These are phyloP conservation scores for Coremacera marginata DNA, from an alignment of 2,888 invertebrate genomes.

Conservation along the genomic window DNA sequence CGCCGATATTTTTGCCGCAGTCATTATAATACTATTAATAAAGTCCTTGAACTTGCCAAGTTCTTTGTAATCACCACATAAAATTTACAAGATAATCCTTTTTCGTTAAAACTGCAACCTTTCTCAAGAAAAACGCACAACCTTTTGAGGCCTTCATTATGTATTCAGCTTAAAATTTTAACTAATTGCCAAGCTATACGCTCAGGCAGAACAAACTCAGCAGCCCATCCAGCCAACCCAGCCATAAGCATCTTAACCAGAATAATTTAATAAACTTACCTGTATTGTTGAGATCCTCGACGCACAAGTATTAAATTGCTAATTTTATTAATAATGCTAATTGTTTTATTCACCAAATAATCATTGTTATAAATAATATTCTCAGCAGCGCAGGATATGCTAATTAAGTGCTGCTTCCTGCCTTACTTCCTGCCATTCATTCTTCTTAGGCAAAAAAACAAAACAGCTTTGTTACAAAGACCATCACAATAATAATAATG, in stretches of 20 bases:
- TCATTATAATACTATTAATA: too few relatives aligned
- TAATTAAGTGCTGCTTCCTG: constrained; percentile 9
- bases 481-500: background rate
- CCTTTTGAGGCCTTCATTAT: too few relatives aligned
- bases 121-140: background rate
- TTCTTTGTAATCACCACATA: background rate
- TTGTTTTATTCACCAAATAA: constrained; percentile 22
- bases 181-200: too few relatives aligned
- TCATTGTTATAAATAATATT: background rate
- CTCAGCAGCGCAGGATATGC: background rate
- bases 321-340: constrained; percentile 26
- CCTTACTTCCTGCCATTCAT: background rate
- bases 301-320: constrained; percentile 2
- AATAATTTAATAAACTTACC: background rate
- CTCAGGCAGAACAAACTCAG: background rate
- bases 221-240: background rate
- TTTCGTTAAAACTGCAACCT: background rate
- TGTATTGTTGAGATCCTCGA: background rate
- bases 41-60: too few relatives aligned
- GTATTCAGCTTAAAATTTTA: background rate
- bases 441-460: background rate
- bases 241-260: background rate
- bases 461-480: background rate
- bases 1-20: too few relatives aligned
- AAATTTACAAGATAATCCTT: too few relatives aligned